Evolutionary conservation across 1,140 invertebrate species (phyloP).

Genomic region (Anastrepha obliqua): DNA sequence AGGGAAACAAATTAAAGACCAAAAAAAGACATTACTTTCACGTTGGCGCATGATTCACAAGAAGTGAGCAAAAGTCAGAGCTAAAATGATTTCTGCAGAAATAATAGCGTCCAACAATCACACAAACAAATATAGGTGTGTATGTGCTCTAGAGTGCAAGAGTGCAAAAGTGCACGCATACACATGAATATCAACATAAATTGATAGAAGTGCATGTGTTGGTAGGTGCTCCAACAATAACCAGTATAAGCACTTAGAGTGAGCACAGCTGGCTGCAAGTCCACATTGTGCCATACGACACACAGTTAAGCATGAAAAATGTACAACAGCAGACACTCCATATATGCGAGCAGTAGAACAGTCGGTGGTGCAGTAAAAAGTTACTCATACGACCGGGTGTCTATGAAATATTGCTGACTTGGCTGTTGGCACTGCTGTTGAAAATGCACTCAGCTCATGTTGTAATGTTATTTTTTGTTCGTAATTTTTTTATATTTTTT

Average conservation of each 20-base stretch:
- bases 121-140: background rate
- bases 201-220: background rate
- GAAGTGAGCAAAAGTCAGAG: conserved; percentile 36
- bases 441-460: conserved; percentile 37
- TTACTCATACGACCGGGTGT: conserved; percentile 38
- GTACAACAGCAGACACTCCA: conserved; percentile 41
- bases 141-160: no score
- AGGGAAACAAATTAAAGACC: background rate
- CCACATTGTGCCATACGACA: conserved; percentile 19
- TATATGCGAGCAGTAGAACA: background rate
- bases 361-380: background rate
- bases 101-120: background rate
- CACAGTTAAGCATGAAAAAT: conserved; percentile 49
- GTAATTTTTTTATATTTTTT: background rate
- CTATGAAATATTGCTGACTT: conserved; percentile 49
- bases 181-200: background rate
- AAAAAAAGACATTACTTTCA: background rate
- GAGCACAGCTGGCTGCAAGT: conserved; percentile 38
- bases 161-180: background rate
- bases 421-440: conserved; percentile 45
- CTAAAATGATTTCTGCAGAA: conserved; percentile 31
- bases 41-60: background rate
- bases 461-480: conserved; percentile 6
- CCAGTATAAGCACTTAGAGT: conserved; percentile 38
- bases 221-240: background rate